Percentiles rank a stretch among this genome's conserved stretches.
Evolutionary conservation across 1,140 invertebrate species (phyloP).

Genomic region (Plectrocnemia conspersa): DNA sequence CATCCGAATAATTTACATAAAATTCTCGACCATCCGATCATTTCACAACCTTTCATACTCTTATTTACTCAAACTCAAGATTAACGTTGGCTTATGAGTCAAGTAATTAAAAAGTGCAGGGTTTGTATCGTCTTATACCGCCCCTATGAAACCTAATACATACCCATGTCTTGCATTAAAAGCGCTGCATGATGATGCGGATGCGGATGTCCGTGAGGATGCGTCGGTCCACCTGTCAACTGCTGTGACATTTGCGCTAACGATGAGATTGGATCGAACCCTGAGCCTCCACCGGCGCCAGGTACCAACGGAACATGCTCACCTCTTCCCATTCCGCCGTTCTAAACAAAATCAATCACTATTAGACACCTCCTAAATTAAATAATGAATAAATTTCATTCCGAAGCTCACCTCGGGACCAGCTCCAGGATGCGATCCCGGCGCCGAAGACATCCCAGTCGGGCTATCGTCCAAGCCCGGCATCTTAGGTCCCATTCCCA

Average conservation of each 20-base stretch:
- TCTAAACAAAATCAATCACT: slow-evolving; percentile 14
- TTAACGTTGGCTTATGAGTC: no score
- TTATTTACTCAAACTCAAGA: no score
- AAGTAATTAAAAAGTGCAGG: no score
- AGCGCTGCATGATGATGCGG: slow-evolving; percentile 30
- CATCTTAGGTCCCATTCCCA: slow-evolving; percentile 22
- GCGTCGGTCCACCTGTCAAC: slow-evolving; percentile 53
- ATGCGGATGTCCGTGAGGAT: slow-evolving; percentile 26
- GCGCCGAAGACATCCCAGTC: slow-evolving; percentile 16
- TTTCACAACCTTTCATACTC: no score
- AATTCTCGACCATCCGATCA: no score
- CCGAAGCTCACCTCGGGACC: slow-evolving; percentile 19
- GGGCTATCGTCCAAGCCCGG: slow-evolving; percentile 29
- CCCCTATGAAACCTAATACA: slow-evolving; percentile 5
- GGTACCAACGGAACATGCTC: slow-evolving; percentile 46
- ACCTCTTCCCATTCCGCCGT: slow-evolving; percentile 37
- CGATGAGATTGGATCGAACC: slow-evolving; percentile 89
- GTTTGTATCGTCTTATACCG: no score
- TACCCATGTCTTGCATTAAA: slow-evolving; percentile 34
- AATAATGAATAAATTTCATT: not conserved
- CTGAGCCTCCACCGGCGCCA: slow-evolving; percentile 52
- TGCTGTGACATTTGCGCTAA: slow-evolving; percentile 92
- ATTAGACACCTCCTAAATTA: not conserved
- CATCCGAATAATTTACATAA: no score
- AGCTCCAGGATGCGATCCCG: slow-evolving; percentile 20